Conservation (phyloP, 2,888 invertebrate genomes). For the Conus canariensis region DNA sequence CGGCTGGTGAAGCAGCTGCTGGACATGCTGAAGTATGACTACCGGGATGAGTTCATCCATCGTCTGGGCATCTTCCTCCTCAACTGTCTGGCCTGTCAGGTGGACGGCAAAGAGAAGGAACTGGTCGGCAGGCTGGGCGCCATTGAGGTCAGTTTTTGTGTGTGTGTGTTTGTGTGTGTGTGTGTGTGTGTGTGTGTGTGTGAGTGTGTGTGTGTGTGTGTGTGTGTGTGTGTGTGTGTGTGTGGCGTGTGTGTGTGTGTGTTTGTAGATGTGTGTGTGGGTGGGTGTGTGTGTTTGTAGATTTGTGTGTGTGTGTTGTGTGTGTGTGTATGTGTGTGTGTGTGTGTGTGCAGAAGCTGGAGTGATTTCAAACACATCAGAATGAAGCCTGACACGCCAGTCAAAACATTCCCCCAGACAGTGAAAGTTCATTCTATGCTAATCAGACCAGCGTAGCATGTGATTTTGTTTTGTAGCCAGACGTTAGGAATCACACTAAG, state of each 20-base stretch:
- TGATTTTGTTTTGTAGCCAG: too few species aligned
- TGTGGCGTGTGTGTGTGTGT: constrained; percentile 11
- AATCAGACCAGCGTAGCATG: too few species aligned
- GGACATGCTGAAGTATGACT: constrained; percentile 88
- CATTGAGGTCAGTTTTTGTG: constrained; percentile 73
- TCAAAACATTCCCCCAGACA: too few species aligned
- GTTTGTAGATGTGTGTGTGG: neutral
- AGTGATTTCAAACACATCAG: too few species aligned
- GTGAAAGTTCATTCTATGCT: too few species aligned
- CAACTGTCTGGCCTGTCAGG: constrained; percentile 97
- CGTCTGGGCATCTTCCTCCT: constrained; percentile 95
- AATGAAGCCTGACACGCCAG: too few species aligned
- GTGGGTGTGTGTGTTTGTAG: too few species aligned
- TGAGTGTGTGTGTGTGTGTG: too few species aligned
- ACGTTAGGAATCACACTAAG: too few species aligned
- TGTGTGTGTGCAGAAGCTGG: too few species aligned
- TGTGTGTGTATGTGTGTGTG: neutral
- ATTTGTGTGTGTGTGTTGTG: constrained; percentile 9
- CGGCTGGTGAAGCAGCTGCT: constrained; percentile 90
- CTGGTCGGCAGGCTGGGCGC: constrained; percentile 92
- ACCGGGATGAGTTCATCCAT: constrained; percentile 94
- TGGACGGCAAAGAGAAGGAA: constrained; percentile 94
- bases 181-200: too few species aligned
- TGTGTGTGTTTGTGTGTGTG: neutral
- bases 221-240: neutral